Percentiles rank a stretch among this genome's conserved stretches.
phyloP scores from a whole-genome alignment of 2,113 vertebrate genomes.

The Montifringilla adamsi region DNA sequence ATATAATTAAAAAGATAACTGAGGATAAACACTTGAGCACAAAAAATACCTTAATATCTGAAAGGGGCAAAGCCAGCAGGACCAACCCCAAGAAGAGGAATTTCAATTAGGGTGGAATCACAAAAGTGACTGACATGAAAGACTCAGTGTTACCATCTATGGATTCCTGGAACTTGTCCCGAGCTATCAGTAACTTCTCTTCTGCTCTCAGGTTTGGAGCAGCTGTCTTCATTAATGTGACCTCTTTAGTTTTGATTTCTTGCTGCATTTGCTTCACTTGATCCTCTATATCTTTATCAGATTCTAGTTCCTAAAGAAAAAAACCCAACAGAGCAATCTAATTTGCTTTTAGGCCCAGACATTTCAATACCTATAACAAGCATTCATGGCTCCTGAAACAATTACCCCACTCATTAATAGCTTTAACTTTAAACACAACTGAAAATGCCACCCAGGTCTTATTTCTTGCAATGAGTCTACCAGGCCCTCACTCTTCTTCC shows the following conservation, averaged over 20 bases:
- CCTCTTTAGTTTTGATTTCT: slow-evolving; percentile 72
- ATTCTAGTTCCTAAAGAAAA: slow-evolving; percentile 66
- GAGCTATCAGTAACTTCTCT: slow-evolving; percentile 81
- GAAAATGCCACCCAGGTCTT: not conserved
- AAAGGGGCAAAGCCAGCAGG: not conserved
- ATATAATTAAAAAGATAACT: not conserved
- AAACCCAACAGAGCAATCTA: not conserved
- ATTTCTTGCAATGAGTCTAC: not conserved
- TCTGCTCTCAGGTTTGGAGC: slow-evolving; percentile 87
- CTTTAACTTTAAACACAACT: not conserved
- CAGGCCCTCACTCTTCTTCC: not conserved
- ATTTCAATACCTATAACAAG: not conserved
- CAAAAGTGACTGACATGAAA: not conserved
- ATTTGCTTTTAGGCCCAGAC: not conserved
- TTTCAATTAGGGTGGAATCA: not conserved
- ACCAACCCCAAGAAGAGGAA: not conserved
- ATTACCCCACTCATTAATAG: not conserved
- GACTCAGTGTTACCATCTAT: slow-evolving; percentile 76
- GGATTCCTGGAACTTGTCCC: slow-evolving; percentile 81
- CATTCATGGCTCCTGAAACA: not conserved
- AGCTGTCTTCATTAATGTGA: slow-evolving; percentile 72
- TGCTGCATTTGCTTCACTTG: slow-evolving; percentile 70
- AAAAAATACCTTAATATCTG: not conserved
- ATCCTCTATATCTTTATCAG: slow-evolving; percentile 74
- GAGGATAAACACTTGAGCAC: not conserved